These are phyloP conservation scores for Epiperipatus broadwayi DNA, from an alignment of 2,888 invertebrate species.

Conservation along the genomic window DNA sequence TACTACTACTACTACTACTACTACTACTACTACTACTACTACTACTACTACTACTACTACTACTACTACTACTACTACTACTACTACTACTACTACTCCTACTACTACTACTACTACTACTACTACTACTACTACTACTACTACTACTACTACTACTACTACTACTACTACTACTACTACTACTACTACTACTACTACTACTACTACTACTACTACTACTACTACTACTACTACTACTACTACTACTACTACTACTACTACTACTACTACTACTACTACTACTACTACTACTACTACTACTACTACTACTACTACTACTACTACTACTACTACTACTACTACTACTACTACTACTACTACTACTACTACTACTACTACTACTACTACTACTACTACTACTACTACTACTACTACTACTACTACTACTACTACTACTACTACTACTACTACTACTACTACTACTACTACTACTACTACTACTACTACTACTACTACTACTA, in stretches of 20 bases:
- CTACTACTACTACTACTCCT: no score
- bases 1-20: slow-evolving; percentile 13
- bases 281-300: no score
- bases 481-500: not conserved
- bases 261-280: no score
- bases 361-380: not conserved
- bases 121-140: slow-evolving; percentile 12
- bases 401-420: not conserved
- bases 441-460: not conserved
- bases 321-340: slow-evolving; percentile 5
- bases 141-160: slow-evolving; percentile 13
- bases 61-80: slow-evolving; percentile 9
- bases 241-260: no score
- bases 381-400: not conserved
- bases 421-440: slow-evolving; percentile 6
- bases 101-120: no score
- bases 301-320: no score
- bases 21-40: no score
- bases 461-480: not conserved
- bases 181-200: slow-evolving; percentile 13
- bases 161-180: slow-evolving; percentile 14
- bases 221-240: no score
- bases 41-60: slow-evolving; percentile 10
- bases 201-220: slow-evolving; percentile 17
- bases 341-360: slow-evolving; percentile 11